Conservation (phyloP, 2,113 vertebrate species). For the Seriola aureovittata region DNA sequence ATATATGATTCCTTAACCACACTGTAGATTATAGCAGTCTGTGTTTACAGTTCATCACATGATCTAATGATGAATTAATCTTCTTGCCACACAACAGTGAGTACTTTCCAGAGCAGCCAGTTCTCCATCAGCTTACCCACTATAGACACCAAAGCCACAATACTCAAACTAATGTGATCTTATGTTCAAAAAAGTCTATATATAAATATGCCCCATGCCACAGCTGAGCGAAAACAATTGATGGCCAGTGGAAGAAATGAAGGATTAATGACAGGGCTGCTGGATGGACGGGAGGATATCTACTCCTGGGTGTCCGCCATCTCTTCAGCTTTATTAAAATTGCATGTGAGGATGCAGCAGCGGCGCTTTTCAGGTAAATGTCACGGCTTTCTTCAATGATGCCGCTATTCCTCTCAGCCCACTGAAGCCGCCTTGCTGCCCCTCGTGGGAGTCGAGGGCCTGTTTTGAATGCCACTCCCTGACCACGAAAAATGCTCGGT, state of each 20-base stretch:
- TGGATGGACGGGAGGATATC: conserved; percentile 60
- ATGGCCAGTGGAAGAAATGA: conserved; percentile 45
- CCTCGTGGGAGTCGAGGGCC: conserved; percentile 56
- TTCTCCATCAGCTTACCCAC: conserved; percentile 11
- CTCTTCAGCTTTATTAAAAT: conserved; percentile 61
- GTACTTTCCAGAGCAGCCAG: conserved; percentile 8
- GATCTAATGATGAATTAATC: conserved; percentile 60
- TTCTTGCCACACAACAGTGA: not conserved
- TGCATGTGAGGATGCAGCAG: conserved; percentile 38
- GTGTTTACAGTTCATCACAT: conserved; percentile 54
- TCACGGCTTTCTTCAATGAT: conserved; percentile 72
- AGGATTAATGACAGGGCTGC: conserved; percentile 49
- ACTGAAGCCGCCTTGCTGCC: conserved; percentile 44
- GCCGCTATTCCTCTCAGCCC: conserved; percentile 58
- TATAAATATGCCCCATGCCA: not conserved
- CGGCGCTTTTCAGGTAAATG: conserved; percentile 76
- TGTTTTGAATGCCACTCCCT: conserved; percentile 70
- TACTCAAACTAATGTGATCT: not conserved
- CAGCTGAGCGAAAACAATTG: conserved; percentile 18
- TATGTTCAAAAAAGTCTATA: not conserved
- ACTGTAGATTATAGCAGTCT: conserved; percentile 24
- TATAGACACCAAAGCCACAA: conserved; percentile 1
- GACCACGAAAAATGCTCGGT: conserved; percentile 24
- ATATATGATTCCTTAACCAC: conserved; percentile 24
- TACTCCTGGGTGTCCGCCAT: conserved; percentile 52